phyloP scores from a whole-genome alignment of 1,140 invertebrate genomes.

The Apis mellifera region DNA sequence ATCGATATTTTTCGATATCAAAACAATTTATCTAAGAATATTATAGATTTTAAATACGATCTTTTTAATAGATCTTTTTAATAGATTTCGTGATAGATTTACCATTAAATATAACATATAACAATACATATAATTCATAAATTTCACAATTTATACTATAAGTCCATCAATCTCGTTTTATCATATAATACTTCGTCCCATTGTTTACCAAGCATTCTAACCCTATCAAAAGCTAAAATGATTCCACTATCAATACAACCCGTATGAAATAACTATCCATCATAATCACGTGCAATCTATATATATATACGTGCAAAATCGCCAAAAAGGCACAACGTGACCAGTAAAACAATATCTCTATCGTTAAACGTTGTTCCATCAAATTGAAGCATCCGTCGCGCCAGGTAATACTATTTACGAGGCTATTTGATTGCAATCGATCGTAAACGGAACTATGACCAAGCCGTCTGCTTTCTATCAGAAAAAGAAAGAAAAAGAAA shows the following conservation, averaged over 20 bases:
- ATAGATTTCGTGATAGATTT: too few species aligned
- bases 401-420: slow-evolving; percentile 34
- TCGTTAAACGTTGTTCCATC: slow-evolving; percentile 25
- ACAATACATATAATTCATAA: too few species aligned
- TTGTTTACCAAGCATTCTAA: background rate
- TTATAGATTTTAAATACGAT: too few species aligned
- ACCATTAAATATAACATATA: too few species aligned
- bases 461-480: background rate
- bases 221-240: background rate
- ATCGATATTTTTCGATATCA: too few species aligned
- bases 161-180: background rate
- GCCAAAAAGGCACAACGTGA: background rate
- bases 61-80: too few species aligned
- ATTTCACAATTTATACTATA: too few species aligned
- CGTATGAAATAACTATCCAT: background rate
- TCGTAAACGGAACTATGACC: slow-evolving; percentile 24
- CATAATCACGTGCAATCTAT: background rate
- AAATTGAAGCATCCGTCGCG: slow-evolving; percentile 24
- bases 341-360: background rate
- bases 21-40: too few species aligned
- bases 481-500: background rate
- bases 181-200: too few species aligned
- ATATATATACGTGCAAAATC: background rate
- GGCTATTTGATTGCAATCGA: slow-evolving; percentile 43
- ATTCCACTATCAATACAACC: background rate